Evolutionary conservation across 2,113 vertebrate genomes (phyloP).

Genomic region (Siniperca knerii): DNA sequence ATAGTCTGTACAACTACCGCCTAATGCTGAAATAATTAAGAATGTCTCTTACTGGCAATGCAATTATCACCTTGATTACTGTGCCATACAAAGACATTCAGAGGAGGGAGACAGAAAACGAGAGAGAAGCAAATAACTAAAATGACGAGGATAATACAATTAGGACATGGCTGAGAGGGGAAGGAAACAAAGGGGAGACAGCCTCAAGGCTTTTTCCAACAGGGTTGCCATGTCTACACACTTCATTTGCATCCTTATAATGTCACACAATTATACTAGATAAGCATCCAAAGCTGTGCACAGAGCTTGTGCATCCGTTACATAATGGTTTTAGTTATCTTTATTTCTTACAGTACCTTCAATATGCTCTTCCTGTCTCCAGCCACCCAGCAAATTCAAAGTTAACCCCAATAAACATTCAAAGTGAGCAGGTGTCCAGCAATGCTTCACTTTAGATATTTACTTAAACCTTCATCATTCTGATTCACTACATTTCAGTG

Average conservation of each 20-base stretch:
- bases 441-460: constrained; percentile 47
- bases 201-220: constrained; percentile 75
- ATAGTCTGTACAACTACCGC: constrained; percentile 80
- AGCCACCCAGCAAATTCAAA: constrained; percentile 4
- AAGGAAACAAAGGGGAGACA: constrained; percentile 75
- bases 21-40: constrained; percentile 83
- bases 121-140: constrained; percentile 75
- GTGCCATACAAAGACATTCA: constrained; percentile 75
- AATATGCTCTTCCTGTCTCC: constrained; percentile 4
- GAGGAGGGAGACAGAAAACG: constrained; percentile 59
- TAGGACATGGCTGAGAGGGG: constrained; percentile 75
- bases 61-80: constrained; percentile 83
- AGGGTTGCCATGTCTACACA: constrained; percentile 79
- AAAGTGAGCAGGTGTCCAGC: constrained; percentile 47
- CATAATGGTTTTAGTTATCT: constrained; percentile 46
- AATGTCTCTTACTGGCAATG: constrained; percentile 80
- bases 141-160: constrained; percentile 79
- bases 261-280: constrained; percentile 68
- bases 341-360: background rate
- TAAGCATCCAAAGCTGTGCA: constrained; percentile 59
- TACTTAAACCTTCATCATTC: constrained; percentile 46
- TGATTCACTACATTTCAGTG: constrained; percentile 26
- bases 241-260: constrained; percentile 78
- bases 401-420: constrained; percentile 31
- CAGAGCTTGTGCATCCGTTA: constrained; percentile 37